Base-by-base conservation (phyloP, 2,888 invertebrate genomes). In the Caenorhabditis drosophilae region DNA sequence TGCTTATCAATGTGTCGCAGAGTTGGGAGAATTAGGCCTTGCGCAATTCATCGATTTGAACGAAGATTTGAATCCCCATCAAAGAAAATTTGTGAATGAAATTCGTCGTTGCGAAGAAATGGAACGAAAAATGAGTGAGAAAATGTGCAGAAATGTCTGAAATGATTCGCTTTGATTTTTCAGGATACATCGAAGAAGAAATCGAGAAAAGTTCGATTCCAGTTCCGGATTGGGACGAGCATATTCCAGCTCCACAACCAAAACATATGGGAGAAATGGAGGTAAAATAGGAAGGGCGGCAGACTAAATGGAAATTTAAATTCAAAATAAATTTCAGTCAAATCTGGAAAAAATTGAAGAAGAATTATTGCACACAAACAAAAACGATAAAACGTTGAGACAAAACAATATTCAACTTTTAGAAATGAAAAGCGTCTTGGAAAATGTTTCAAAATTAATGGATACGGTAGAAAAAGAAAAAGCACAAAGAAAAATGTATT, bases 31-130 rank as follows among this genome's bases (percentile, higher is more conserved):
- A 48, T 61, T 75, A 15, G 78, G 79, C 16, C 22, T 80, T 23
- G 78, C 76, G 46, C 77, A 81, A 59, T 81, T 81, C 66, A 60
- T 73, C 38, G 81, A 81, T 67, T 75, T 81, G 58, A 81, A 81
- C 51, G 71, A 68, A 35, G 80, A 78, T 11, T 59, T 74, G 53
- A 78, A 72, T 44, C 62, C 76, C 16, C 80, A 76, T 62, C 73
- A 75, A 57, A 73, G 78, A 34, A 80, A 79, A 59, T 81, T 77
- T 53, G 77, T 80, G 58, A 71, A 68, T 41, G 81, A 81, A 51
- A 71, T 78, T 23, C 60, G 62, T 26, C 57, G 80, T 46, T 81
- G 79, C 58, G 81, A 81, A 36, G 78, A 78, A 26, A 80, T 81
- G 81, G 79, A 79, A 20, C 67, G 81, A 11, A 77, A 80, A 42